A percentile compares a stretch with the other conserved stretches of the same genome.
phyloP scores from a whole-genome alignment of 2,888 invertebrate species.

The Camponotus fellah region DNA sequence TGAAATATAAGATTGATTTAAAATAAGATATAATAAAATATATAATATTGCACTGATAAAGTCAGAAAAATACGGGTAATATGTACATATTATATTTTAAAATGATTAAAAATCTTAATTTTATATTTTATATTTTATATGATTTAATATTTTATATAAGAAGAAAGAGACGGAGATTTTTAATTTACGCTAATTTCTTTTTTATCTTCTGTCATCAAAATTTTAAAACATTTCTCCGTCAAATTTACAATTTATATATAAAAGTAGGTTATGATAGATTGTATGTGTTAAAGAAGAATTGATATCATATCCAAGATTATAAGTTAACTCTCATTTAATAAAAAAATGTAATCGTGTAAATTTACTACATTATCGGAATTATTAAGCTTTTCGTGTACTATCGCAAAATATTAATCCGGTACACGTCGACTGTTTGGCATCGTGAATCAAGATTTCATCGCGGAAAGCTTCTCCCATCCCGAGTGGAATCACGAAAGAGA shows the following conservation, averaged over 20 bases:
- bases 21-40: background rate
- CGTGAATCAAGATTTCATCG: conserved; percentile 71
- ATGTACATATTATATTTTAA: background rate
- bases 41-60: background rate
- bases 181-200: background rate
- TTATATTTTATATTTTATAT: too few relatives aligned
- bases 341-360: conserved; percentile 2
- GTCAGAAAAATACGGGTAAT: background rate
- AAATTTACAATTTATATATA: background rate
- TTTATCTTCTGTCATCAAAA: background rate
- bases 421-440: conserved; percentile 19
- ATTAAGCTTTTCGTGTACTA: background rate
- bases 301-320: background rate
- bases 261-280: background rate
- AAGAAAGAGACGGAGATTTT: background rate
- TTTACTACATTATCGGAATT: background rate
- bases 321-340: background rate
- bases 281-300: background rate
- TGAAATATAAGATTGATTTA: background rate
- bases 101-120: background rate
- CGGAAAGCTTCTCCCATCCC: conserved; percentile 41
- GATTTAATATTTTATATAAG: conserved; percentile 18
- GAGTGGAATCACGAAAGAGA: conserved; percentile 60
- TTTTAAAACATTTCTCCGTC: background rate
- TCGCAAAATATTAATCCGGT: conserved; percentile 35